Evolutionary conservation across 2,113 vertebrate species (phyloP).

Genomic region (Callopanchax toddi): DNA sequence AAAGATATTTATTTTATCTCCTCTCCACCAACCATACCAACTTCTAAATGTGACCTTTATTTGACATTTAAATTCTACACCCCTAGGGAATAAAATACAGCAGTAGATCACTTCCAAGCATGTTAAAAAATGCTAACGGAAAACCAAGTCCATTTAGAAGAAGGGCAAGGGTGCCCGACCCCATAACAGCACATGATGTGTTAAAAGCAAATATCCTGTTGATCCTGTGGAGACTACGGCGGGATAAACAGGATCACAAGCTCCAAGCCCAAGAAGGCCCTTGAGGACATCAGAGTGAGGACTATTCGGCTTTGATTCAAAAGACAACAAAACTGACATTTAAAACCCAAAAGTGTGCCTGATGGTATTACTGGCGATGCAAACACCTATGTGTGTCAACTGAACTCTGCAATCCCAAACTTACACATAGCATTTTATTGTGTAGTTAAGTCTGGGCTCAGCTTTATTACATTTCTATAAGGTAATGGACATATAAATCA

Average conservation of each 20-base stretch:
- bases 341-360: not conserved
- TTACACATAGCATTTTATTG: not conserved
- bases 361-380: not conserved
- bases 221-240: not conserved
- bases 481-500: not conserved
- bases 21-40: too few relatives aligned
- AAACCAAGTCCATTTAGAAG: not conserved
- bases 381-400: too few relatives aligned
- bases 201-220: constrained; percentile 3
- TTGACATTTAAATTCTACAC: not conserved
- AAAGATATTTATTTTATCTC: too few relatives aligned
- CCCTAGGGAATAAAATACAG: not conserved
- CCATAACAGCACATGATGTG: not conserved
- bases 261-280: not conserved
- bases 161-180: not conserved
- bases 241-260: constrained; percentile 15
- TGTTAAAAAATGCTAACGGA: not conserved
- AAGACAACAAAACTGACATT: not conserved
- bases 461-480: not conserved
- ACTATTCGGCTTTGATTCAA: not conserved
- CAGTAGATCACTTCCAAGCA: not conserved
- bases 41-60: not conserved
- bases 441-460: not conserved
- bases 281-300: not conserved
- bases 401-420: too few relatives aligned